Conservation (phyloP, 1,140 invertebrate species). For the Calosoma granatense region DNA sequence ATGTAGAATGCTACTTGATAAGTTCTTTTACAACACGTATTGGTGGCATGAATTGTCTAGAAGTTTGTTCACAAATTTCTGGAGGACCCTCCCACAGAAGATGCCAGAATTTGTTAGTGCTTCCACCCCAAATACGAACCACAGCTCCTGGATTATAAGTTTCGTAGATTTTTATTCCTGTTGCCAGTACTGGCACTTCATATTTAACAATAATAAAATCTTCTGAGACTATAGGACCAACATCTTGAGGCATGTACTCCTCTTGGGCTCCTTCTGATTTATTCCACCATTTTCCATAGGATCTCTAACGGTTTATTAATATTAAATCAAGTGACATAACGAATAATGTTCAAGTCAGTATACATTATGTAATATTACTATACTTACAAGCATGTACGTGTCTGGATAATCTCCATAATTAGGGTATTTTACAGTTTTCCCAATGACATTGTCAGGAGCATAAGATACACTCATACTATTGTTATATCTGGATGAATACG, state of each 20-base stretch:
- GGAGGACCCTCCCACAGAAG: conserved; percentile 67
- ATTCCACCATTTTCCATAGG: conserved; percentile 85
- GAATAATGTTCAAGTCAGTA: no score
- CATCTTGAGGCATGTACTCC: conserved; percentile 66
- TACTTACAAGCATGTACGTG: conserved; percentile 74
- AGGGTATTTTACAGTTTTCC: conserved; percentile 73
- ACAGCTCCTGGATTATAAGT: conserved; percentile 84
- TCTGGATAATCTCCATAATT: conserved; percentile 83
- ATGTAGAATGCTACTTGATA: conserved; percentile 54
- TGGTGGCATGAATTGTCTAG: conserved; percentile 66
- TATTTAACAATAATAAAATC: conserved; percentile 82
- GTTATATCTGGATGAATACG: conserved; percentile 86
- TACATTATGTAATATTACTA: background rate
- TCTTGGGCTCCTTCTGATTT: conserved; percentile 56
- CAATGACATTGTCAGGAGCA: conserved; percentile 73
- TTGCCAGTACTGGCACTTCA: conserved; percentile 62
- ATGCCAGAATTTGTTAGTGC: conserved; percentile 49
- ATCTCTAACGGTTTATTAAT: conserved; percentile 58
- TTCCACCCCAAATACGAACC: conserved; percentile 67
- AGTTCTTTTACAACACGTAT: conserved; percentile 48
- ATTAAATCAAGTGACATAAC: conserved; percentile 1
- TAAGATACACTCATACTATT: conserved; percentile 80
- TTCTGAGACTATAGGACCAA: conserved; percentile 54
- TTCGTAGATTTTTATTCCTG: conserved; percentile 71
- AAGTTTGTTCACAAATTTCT: conserved; percentile 46